phyloP scores from a whole-genome alignment of 2,888 invertebrate species.

The Pemphredon lugubris region DNA sequence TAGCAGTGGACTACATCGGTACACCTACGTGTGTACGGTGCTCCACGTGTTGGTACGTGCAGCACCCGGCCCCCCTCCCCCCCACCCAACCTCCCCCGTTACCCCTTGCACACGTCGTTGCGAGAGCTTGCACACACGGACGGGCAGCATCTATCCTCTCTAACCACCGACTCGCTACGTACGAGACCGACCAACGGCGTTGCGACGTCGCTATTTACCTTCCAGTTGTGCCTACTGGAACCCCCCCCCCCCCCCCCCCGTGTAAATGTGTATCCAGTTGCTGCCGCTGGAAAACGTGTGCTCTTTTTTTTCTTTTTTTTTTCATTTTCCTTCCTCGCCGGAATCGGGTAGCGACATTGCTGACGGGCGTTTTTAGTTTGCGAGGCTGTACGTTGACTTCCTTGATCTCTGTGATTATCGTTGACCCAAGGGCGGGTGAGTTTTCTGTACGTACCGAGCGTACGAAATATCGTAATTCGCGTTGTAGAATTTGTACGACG shows the following conservation, averaged over 20 bases:
- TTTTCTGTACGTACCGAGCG: too few relatives aligned
- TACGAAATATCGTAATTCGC: too few relatives aligned
- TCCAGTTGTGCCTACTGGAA: slow-evolving; percentile 51
- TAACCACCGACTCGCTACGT: slow-evolving; percentile 51
- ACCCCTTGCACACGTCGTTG: slow-evolving; percentile 60
- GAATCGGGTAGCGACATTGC: too few relatives aligned
- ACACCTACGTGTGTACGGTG: slow-evolving; percentile 64
- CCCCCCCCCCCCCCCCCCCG: too few relatives aligned
- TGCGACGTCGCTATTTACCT: slow-evolving; percentile 61
- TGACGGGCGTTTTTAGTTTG: too few relatives aligned
- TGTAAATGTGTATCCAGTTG: slow-evolving; percentile 53
- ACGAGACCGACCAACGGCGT: slow-evolving; percentile 46
- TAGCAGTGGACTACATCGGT: slow-evolving; percentile 78
- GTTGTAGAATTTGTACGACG: too few relatives aligned
- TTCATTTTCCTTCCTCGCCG: neutral
- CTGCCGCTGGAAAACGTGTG: slow-evolving; percentile 36
- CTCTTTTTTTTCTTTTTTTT: slow-evolving; percentile 19
- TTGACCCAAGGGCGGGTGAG: too few relatives aligned
- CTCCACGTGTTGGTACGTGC: slow-evolving; percentile 63
- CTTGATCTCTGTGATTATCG: too few relatives aligned
- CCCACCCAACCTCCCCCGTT: too few relatives aligned
- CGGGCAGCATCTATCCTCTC: slow-evolving; percentile 58
- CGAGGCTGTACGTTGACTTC: too few relatives aligned
- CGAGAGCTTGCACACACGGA: slow-evolving; percentile 54
- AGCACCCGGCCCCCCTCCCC: too few relatives aligned